Evolutionary conservation across 2,888 invertebrate genomes (phyloP), one percentile per base, ranked within the genome.

Genomic region (Leucoptera coffeella): DNA sequence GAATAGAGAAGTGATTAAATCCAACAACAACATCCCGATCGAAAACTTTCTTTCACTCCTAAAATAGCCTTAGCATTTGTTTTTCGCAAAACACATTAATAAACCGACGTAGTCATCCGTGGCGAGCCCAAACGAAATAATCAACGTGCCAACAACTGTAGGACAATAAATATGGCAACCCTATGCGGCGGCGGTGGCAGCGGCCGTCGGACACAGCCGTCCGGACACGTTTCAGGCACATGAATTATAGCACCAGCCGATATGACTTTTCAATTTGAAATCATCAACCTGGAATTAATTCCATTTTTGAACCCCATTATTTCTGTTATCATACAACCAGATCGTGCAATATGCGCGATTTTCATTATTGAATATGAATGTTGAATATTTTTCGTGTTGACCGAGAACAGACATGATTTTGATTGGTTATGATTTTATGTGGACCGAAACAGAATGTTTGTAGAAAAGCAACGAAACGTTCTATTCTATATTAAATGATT

Each of bases 261-360:
- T 65, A 71, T 71, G 71, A 69, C 71, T 72, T 72, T 71, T 72
- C 72, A 72, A 72, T 71, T 72, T 67, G 69, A 69, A 71, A 67
- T 72, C 72, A 67, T 69, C 67, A 71, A 67, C 65, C 61, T 67
- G 71, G 71, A 71, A 71, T 69, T 71, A 71, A 71, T 71, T 69
- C 62, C 59, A 67, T 67, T 69, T 69, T 69, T 69, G 65, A 65
- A 65, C 64, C 58, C 67, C 64, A 67, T 69, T 67, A 69, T 67
- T 69, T 61, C 64, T 62, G 60, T 59, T 67, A 67, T 67, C 67
- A 62, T 58, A 54, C 49, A 47, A 45, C 48, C 51, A 55, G 48
- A 62, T 64, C 62, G 60, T 47, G 46, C 65, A 67, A 67, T 67
- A 69, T 65, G 67, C 62, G 62, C 57, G 47, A 50, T 59, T 56